Evolutionary conservation across 1,140 invertebrate species (phyloP).

Genomic region (Pseudoatta argentina): DNA sequence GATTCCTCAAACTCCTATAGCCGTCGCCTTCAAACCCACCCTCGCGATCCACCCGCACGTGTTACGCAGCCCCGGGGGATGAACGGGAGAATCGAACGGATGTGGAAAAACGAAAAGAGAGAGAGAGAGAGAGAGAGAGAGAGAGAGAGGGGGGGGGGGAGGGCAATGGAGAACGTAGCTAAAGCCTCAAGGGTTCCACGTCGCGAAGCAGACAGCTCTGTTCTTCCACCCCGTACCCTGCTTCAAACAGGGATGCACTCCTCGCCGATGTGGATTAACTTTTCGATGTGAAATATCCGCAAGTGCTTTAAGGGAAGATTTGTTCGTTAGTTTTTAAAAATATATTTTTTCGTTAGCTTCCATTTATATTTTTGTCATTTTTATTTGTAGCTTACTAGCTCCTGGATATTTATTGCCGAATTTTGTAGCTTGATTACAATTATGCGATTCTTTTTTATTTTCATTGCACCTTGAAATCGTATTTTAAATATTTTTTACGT

Average conservation of each 20-base stretch:
- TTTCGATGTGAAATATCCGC: constrained; percentile 53
- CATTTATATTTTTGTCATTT: constrained; percentile 2
- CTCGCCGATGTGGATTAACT: constrained; percentile 45
- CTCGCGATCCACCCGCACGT: constrained; percentile 76
- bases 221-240: constrained; percentile 58
- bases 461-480: neutral
- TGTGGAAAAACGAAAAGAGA: constrained; percentile 64
- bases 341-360: constrained; percentile 32
- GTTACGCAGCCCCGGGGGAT: constrained; percentile 78
- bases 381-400: constrained; percentile 1
- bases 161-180: constrained; percentile 27
- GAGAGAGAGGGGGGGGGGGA: constrained; percentile 12
- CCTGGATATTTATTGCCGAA: constrained; percentile 36
- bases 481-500: neutral
- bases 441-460: neutral
- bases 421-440: neutral
- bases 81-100: constrained; percentile 73
- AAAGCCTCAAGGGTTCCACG: constrained; percentile 77
- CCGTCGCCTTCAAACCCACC: constrained; percentile 61
- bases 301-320: constrained; percentile 35
- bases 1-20: constrained; percentile 41
- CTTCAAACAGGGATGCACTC: constrained; percentile 34
- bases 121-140: constrained; percentile 52
- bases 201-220: constrained; percentile 74
- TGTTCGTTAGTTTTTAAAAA: constrained; percentile 35